phyloP scores from a whole-genome alignment of 2,113 vertebrate species.

The Bolborhynchus lineola region DNA sequence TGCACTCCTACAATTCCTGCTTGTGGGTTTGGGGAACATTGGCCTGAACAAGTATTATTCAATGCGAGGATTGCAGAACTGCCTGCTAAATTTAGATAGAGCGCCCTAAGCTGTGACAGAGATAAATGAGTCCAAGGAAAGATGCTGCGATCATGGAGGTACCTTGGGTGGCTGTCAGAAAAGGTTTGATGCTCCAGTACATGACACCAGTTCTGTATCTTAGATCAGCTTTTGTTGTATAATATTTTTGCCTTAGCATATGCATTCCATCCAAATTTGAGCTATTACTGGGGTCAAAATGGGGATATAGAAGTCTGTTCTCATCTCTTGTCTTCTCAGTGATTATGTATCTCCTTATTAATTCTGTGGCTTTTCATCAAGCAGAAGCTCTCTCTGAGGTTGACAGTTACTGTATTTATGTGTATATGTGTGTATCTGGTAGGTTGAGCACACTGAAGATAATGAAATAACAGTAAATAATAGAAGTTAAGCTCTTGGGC shows the following conservation, averaged over 20 bases:
- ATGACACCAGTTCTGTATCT: not conserved
- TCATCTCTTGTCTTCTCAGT: not conserved
- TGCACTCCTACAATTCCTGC: not conserved
- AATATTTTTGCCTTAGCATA: not conserved
- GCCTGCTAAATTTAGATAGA: slow-evolving; percentile 5
- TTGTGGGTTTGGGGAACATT: not conserved
- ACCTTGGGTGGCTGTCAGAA: not conserved
- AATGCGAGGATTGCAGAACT: not conserved
- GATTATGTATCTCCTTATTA: not conserved
- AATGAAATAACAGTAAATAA: not conserved
- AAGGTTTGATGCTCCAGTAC: not conserved
- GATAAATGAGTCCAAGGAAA: slow-evolving; percentile 3
- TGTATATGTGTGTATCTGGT: not conserved
- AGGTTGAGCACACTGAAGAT: not conserved
- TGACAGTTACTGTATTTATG: not conserved
- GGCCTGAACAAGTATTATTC: not conserved
- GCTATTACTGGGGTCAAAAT: not conserved
- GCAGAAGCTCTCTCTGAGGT: not conserved
- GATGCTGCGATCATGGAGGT: not conserved
- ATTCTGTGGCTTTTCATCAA: not conserved
- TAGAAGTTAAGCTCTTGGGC: not conserved
- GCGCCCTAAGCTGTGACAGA: not conserved
- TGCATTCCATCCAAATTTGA: not conserved
- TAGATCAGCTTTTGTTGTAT: not conserved
- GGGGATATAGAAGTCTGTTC: not conserved